phyloP scores from a whole-genome alignment of 2,888 invertebrate genomes.

The Drosophila koepferae region DNA sequence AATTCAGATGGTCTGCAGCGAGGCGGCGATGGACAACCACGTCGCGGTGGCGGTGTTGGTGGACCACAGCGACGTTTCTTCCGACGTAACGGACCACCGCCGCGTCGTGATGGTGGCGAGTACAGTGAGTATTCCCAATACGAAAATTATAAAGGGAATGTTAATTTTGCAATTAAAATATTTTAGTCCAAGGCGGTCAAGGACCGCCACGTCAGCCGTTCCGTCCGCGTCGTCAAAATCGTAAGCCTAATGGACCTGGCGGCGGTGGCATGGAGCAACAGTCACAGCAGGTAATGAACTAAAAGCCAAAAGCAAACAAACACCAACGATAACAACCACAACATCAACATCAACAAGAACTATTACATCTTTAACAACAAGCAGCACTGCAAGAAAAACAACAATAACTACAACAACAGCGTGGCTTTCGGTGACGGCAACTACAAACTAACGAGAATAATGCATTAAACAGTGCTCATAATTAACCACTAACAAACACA shows the following conservation, averaged over 20 bases:
- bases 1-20: slow-evolving; percentile 86
- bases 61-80: slow-evolving; percentile 88
- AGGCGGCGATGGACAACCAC: slow-evolving; percentile 78
- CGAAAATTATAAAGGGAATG: not conserved
- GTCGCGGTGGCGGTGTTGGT: slow-evolving; percentile 77
- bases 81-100: slow-evolving; percentile 88
- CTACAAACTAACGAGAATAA: slow-evolving; percentile 50
- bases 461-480: slow-evolving; percentile 53
- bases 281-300: slow-evolving; percentile 85
- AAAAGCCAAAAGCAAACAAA: slow-evolving; percentile 62
- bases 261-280: slow-evolving; percentile 82
- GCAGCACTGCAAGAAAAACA: slow-evolving; percentile 40
- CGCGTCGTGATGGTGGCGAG: slow-evolving; percentile 81
- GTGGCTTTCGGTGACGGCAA: slow-evolving; percentile 68
- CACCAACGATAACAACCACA: slow-evolving; percentile 63
- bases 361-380: slow-evolving; percentile 35
- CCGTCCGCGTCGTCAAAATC: slow-evolving; percentile 83
- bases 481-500: slow-evolving; percentile 52
- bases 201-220: slow-evolving; percentile 86
- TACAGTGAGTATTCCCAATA: slow-evolving; percentile 66
- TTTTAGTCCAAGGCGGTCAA: slow-evolving; percentile 68
- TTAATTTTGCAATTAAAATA: not conserved
- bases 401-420: slow-evolving; percentile 34
- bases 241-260: slow-evolving; percentile 82
- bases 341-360: slow-evolving; percentile 45